These are phyloP conservation scores for Hippocampus zosterae DNA, from an alignment of 2,113 vertebrate species.

Conservation along the genomic window DNA sequence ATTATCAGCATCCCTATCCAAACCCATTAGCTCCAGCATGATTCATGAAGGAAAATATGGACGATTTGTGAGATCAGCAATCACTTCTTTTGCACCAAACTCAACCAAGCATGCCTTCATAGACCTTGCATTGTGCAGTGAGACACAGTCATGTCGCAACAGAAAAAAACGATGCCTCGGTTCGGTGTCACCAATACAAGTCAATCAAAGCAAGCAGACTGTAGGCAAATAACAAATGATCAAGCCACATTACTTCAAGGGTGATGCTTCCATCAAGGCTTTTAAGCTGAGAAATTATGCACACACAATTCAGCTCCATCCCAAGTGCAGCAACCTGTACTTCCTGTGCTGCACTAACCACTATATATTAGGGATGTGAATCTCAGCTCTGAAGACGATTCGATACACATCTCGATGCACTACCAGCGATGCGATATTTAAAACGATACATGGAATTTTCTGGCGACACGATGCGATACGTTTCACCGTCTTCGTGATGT, in stretches of 20 bases:
- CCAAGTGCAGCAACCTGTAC: constrained; percentile 30
- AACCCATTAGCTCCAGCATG: background rate
- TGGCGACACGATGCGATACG: too few relatives aligned
- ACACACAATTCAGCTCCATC: constrained; percentile 12
- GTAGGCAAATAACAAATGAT: constrained; percentile 2
- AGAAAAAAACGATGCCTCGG: background rate
- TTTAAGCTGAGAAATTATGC: constrained; percentile 17
- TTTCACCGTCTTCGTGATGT: too few relatives aligned
- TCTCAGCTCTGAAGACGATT: too few relatives aligned
- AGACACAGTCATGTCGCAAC: background rate
- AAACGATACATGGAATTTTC: too few relatives aligned
- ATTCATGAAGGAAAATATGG: background rate
- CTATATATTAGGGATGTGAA: too few relatives aligned
- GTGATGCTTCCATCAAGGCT: constrained; percentile 1
- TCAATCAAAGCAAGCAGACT: background rate
- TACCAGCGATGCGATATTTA: too few relatives aligned
- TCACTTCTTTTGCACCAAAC: background rate
- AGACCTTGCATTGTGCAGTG: background rate
- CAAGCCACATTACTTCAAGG: background rate
- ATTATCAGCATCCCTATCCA: background rate
- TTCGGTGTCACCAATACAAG: background rate
- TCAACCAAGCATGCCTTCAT: background rate
- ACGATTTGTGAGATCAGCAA: background rate
- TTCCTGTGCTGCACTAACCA: constrained; percentile 14
- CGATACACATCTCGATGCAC: too few relatives aligned